Evolutionary conservation across 2,888 invertebrate species (phyloP), one percentile per base, ranked within the genome.

Genomic region (Nymphalis c-album): DNA sequence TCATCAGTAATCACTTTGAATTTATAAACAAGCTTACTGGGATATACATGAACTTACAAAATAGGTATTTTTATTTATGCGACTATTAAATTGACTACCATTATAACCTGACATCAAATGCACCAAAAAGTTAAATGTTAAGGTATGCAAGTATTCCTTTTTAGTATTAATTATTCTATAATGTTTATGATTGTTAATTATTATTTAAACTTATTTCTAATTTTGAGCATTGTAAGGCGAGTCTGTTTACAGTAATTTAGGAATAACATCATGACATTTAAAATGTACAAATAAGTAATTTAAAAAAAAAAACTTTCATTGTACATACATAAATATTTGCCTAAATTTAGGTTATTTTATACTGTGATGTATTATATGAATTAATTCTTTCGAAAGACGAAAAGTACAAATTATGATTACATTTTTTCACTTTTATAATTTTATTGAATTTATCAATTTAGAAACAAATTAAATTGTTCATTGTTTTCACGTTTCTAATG

Each of bases 371-470:
- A 50, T 50, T 18, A 50, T 10, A 50, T 18, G 18, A 20, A 20
- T 50, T 18, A 20, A 20, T 50, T 20, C 50, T 50, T 50, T 50
- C 10, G 10, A 20, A 26, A 53, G 17, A 26, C 17, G 16, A 26
- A 53, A 53, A 53, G 26, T 53, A 53, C 51, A 22, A 51, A 51
- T 51, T 22, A 22, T 20, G 10, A 51, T 51, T 50, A 51, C 4
- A 51, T 1, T 16, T 51, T 51, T 22, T 8, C 6, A 10, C n/a
- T n/a, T n/a, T n/a, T n/a, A n/a, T n/a, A n/a, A n/a, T n/a, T n/a
- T n/a, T n/a, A n/a, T n/a, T n/a, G n/a, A n/a, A n/a, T n/a, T n/a
- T n/a, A n/a, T n/a, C 5, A 22, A 13, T 53, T 53, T 53, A 10
- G 10, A 22, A 18, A 13, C 50, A 20, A 40, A 26, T 53, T 13